Base-by-base conservation (phyloP, 2,888 invertebrate genomes). In the Agrochola macilenta region DNA sequence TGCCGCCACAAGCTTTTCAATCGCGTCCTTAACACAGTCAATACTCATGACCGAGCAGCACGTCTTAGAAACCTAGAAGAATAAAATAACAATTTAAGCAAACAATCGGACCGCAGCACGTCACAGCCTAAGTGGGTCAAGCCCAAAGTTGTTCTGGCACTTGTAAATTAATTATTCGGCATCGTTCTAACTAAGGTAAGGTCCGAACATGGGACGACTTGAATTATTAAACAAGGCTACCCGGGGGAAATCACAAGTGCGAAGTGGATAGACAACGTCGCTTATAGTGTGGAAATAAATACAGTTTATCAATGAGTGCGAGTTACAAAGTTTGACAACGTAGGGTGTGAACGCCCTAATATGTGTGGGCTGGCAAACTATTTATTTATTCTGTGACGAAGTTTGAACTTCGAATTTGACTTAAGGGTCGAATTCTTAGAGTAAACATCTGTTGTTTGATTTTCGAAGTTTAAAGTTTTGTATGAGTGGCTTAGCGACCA, bases 161-260 rank as follows among this genome's bases (percentile, higher is more conserved):
- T 91, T 92, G 90, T 92, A 92, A 93, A 95, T 95, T 94, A 95
- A 95, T 95, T 94, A 95, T 95, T 93, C 91, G 91, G 87, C 79
- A 74, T 82, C 82, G 88, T 91, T 90, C 93, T 94, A 92, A 92
- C 93, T 93, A 92, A 94, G 94, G 93, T 93, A 89, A 92, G 93
- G 90, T 92, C 91, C 90, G 93, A 92, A 93, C 93, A 92, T 90
- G 91, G 93, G 94, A 94, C 93, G 89, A 87, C 87, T 89, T 95
- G 95, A 96, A 96, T 96, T 95, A 96, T 95, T 95, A 93, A 96
- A 94, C 91, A 91, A 92, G 92, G 89, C 87, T 81, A 82, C 96
- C 91, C 93, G 78, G 82, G 96, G 96, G 96, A 96, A 96, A 96
- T 96, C 96, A 96, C 93, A 90, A 94, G 93, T 94, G 93, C 92